Evolutionary conservation across 2,113 vertebrate genomes (phyloP).

Genomic region (Saguinus imperator): DNA sequence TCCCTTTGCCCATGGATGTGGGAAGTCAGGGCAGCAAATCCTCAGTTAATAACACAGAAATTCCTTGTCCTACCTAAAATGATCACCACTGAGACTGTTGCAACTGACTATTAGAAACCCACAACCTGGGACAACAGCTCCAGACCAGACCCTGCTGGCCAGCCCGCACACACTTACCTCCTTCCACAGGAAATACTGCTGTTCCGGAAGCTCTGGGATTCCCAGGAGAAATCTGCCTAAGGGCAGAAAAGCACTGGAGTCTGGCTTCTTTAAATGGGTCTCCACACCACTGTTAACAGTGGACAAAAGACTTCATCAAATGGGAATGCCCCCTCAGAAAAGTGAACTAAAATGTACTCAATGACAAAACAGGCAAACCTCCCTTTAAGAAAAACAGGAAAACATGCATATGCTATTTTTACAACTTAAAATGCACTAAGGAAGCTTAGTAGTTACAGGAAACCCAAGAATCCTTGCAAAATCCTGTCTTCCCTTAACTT

Average conservation of each 20-base stretch:
- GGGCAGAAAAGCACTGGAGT: background rate
- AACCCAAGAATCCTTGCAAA: background rate
- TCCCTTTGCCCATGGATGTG: background rate
- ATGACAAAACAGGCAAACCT: background rate
- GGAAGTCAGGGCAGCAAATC: background rate
- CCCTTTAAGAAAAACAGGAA: background rate
- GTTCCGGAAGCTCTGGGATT: background rate
- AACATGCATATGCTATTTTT: background rate
- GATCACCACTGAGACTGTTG: background rate
- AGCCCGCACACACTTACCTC: constrained; percentile 41
- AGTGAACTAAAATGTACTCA: background rate
- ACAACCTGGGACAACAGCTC: background rate
- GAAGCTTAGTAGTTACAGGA: background rate
- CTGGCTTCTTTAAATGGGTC: background rate
- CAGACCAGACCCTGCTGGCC: background rate
- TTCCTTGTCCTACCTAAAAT: background rate
- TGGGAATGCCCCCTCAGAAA: background rate
- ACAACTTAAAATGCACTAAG: background rate
- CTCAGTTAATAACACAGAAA: background rate
- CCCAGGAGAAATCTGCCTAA: background rate
- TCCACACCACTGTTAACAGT: background rate
- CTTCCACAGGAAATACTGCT: background rate
- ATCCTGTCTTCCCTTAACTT: background rate
- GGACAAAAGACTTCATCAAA: background rate
- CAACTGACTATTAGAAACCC: background rate